phyloP scores from a whole-genome alignment of 2,113 vertebrate species.

The Callionymus lyra region DNA sequence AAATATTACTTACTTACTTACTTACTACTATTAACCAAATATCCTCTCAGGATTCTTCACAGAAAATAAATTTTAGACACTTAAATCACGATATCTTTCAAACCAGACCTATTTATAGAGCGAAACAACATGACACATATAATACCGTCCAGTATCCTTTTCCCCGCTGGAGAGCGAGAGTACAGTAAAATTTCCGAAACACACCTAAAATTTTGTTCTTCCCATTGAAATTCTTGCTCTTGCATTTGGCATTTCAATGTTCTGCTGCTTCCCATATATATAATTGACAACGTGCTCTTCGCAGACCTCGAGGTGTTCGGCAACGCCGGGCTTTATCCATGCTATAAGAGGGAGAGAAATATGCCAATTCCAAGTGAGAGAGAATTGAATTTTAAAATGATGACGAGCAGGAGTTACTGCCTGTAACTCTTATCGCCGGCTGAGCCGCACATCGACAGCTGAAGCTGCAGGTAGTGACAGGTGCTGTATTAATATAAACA shows the following conservation, averaged over 20 bases:
- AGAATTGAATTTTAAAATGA: conserved; percentile 47
- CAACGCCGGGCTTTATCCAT: conserved; percentile 2
- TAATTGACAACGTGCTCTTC: conserved; percentile 30
- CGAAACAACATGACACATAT: no score
- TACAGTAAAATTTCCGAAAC: conserved; percentile 4
- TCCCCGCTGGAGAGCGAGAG: no score
- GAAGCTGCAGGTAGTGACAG: conserved; percentile 48
- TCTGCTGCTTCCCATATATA: conserved; percentile 19
- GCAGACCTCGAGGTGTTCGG: conserved; percentile 9
- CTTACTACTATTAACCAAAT: no score
- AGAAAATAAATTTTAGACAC: no score
- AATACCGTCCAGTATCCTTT: no score
- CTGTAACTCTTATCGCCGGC: conserved; percentile 33
- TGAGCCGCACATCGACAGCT: conserved; percentile 35
- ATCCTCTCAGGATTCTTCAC: no score
- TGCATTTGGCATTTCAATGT: conserved; percentile 39
- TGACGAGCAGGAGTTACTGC: conserved; percentile 13
- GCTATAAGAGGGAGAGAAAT: conserved; percentile 13
- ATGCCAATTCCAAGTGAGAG: conserved; percentile 34
- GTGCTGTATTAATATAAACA: conserved; percentile 50
- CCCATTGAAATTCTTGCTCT: conserved; percentile 47
- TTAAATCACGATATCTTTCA: no score
- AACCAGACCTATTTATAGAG: no score
- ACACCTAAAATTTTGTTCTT: conserved; percentile 18
- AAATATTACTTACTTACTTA: no score